Conservation (phyloP, 2,888 invertebrate species). For the Chalcis sispes region DNA sequence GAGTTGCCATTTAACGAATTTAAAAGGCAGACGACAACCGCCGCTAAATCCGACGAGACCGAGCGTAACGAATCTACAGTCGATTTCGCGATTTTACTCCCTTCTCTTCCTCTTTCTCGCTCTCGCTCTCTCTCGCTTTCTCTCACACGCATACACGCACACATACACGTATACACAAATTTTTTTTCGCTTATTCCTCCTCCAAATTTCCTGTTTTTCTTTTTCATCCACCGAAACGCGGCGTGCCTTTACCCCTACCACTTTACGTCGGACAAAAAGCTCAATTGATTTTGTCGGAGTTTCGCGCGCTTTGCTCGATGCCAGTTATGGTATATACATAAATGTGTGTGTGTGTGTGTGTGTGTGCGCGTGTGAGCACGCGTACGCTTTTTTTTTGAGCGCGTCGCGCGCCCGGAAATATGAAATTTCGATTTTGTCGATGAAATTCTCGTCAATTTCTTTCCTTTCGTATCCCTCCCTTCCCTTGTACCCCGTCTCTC, state of each 20-base stretch:
- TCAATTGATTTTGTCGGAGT: conserved; percentile 51
- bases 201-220: conserved; percentile 44
- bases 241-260: not conserved
- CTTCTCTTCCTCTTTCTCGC: not conserved
- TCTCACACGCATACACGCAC: not conserved
- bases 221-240: conserved; percentile 24
- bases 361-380: not conserved
- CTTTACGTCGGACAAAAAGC: conserved; percentile 46
- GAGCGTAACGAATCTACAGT: conserved; percentile 52
- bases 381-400: conserved; percentile 2
- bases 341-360: not conserved
- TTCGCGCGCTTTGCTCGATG: no score
- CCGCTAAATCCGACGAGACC: conserved; percentile 43
- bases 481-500: conserved; percentile 7
- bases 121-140: not conserved
- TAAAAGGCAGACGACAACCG: conserved; percentile 52
- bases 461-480: conserved; percentile 22
- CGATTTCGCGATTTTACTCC: conserved; percentile 42
- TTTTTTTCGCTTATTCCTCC: conserved; percentile 24
- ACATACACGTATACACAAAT: no score
- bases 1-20: conserved; percentile 58
- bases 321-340: no score
- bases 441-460: conserved; percentile 53
- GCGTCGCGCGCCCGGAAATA: conserved; percentile 38
- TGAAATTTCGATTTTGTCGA: conserved; percentile 56